phyloP scores from a whole-genome alignment of 2,888 invertebrate genomes.

The Athripsodes cinereus region DNA sequence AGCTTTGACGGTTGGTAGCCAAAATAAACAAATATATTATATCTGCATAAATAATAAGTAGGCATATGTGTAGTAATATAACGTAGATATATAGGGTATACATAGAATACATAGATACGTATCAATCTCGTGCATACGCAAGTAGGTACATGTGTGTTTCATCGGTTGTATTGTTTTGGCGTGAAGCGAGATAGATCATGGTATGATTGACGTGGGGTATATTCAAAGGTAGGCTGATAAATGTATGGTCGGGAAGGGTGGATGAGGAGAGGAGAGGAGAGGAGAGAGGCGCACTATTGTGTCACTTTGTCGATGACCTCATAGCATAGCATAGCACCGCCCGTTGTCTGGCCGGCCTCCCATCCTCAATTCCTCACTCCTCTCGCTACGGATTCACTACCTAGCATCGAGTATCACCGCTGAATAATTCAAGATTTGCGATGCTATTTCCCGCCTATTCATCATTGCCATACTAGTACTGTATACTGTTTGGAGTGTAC shows the following conservation, averaged over 20 bases:
- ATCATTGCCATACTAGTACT: neutral
- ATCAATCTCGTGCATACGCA: no score
- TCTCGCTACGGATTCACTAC: neutral
- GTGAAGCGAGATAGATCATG: no score
- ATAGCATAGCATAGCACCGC: neutral
- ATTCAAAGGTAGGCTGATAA: neutral
- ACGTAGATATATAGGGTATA: no score
- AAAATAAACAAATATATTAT: no score
- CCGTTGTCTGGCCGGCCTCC: neutral
- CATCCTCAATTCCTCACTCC: neutral
- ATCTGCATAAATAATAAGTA: no score
- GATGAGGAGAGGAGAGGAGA: neutral
- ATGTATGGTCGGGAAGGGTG: neutral
- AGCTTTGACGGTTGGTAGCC: no score
- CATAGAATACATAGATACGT: no score
- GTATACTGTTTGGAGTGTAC: neutral
- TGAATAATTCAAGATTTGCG: neutral
- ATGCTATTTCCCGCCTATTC: constrained; percentile 1
- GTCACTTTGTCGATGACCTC: constrained; percentile 2
- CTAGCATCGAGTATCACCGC: neutral
- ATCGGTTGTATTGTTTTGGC: no score
- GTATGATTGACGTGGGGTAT: neutral
- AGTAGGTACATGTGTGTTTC: no score
- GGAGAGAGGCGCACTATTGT: neutral
- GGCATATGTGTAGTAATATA: no score